Conservation (phyloP, 2,888 invertebrate species). For the Latrodectus elegans region DNA sequence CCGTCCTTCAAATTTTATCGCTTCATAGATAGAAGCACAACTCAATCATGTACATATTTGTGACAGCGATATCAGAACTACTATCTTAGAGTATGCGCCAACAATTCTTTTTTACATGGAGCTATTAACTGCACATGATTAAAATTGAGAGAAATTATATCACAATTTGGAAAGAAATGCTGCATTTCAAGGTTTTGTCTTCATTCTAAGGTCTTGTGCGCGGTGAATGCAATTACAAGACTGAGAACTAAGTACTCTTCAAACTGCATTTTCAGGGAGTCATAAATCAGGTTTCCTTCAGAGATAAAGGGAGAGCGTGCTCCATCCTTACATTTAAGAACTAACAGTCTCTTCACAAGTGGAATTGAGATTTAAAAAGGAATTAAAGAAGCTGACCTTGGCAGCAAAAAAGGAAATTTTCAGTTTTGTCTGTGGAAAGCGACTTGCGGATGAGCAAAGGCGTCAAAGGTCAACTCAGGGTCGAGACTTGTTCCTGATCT, state of each 20-base stretch:
- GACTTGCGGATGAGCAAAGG: constrained; percentile 23
- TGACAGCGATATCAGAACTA: too few relatives aligned
- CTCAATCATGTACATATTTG: too few relatives aligned
- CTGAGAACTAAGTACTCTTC: constrained; percentile 19
- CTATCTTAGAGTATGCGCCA: too few relatives aligned
- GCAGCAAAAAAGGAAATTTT: constrained; percentile 14
- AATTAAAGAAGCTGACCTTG: constrained; percentile 35
- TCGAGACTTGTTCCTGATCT: constrained; percentile 42
- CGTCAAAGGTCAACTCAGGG: constrained; percentile 46
- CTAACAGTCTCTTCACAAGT: constrained; percentile 17
- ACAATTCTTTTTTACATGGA: too few relatives aligned
- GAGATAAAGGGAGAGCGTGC: constrained; percentile 28
- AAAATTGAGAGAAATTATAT: neutral
- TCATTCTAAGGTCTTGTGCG: too few relatives aligned
- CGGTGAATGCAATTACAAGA: constrained; percentile 27
- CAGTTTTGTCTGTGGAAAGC: neutral
- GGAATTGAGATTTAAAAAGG: constrained; percentile 20
- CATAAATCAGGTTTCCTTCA: constrained; percentile 23
- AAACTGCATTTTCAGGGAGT: constrained; percentile 18
- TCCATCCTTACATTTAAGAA: constrained; percentile 22
- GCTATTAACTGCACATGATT: too few relatives aligned
- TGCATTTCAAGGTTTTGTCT: neutral
- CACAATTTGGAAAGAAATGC: neutral
- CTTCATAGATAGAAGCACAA: too few relatives aligned
- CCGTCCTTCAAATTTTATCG: too few relatives aligned